phyloP scores from a whole-genome alignment of 1,140 invertebrate species.

The Drosophila persimilis region DNA sequence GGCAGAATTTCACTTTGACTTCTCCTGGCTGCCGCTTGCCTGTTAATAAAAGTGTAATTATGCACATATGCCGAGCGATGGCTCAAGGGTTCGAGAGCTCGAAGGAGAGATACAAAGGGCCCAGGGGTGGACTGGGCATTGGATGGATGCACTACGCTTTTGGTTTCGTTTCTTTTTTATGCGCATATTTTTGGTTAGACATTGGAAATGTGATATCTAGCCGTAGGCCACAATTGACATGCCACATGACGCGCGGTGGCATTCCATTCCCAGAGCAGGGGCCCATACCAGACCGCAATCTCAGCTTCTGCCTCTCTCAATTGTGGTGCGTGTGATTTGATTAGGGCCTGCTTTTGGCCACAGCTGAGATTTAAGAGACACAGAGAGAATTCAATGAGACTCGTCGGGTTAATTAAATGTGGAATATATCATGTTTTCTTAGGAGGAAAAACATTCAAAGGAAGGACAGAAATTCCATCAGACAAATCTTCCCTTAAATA shows the following conservation, averaged over 20 bases:
- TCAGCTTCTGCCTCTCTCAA: too few relatives aligned
- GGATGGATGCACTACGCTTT: conserved; percentile 6
- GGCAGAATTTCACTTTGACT: conserved; percentile 59
- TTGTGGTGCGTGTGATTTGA: too few relatives aligned
- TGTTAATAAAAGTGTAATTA: conserved; percentile 80
- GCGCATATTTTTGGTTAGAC: conserved; percentile 69
- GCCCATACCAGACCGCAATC: conserved; percentile 15
- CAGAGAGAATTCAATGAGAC: too few relatives aligned
- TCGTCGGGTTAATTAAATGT: too few relatives aligned
- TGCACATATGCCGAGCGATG: conserved; percentile 50
- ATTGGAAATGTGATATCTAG: conserved; percentile 60
- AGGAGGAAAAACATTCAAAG: too few relatives aligned
- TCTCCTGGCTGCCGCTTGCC: conserved; percentile 34
- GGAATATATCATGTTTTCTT: too few relatives aligned
- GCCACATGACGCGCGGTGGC: conserved; percentile 21
- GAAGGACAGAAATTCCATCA: too few relatives aligned
- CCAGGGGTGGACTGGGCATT: neutral
- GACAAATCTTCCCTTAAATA: too few relatives aligned
- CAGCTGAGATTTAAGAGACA: too few relatives aligned
- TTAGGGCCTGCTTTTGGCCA: too few relatives aligned
- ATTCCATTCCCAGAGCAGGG: conserved; percentile 17
- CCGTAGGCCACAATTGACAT: conserved; percentile 45
- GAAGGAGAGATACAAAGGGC: too few relatives aligned
- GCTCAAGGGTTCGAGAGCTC: neutral
- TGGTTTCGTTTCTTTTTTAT: conserved; percentile 14